Percentiles rank a stretch among this genome's conserved stretches.
phyloP scores from a whole-genome alignment of 2,113 vertebrate species.

The Indri indri region DNA sequence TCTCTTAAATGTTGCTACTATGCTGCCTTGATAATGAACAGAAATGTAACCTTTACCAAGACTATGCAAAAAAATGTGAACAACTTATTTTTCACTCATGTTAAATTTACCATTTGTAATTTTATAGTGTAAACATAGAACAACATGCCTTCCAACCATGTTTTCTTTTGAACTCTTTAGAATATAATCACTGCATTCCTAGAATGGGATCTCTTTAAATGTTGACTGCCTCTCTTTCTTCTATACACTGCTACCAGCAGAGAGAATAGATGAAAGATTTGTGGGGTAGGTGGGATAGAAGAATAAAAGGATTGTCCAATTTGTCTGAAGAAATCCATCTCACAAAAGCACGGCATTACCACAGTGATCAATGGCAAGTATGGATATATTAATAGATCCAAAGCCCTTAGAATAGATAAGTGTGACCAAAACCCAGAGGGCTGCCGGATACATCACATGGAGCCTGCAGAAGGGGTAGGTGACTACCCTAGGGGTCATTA shows the following conservation, averaged over 20 bases:
- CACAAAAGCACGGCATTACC: not conserved
- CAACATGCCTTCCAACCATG: not conserved
- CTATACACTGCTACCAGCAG: not conserved
- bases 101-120: constrained; percentile 10
- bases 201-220: not conserved
- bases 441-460: not conserved
- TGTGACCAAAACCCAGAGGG: not conserved
- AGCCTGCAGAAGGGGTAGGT: not conserved
- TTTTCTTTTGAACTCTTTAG: not conserved
- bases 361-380: not conserved
- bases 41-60: not conserved
- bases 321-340: not conserved
- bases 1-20: not conserved
- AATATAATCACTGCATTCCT: not conserved
- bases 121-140: not conserved
- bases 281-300: not conserved
- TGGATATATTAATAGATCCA: not conserved
- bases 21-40: not conserved
- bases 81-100: not conserved
- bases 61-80: not conserved
- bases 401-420: not conserved
- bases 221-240: not conserved
- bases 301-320: not conserved
- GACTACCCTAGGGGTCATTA: not conserved
- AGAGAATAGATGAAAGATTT: not conserved